phyloP scores from a whole-genome alignment of 2,797 vertebrate species.

The Pangasius larnaudii region DNA sequence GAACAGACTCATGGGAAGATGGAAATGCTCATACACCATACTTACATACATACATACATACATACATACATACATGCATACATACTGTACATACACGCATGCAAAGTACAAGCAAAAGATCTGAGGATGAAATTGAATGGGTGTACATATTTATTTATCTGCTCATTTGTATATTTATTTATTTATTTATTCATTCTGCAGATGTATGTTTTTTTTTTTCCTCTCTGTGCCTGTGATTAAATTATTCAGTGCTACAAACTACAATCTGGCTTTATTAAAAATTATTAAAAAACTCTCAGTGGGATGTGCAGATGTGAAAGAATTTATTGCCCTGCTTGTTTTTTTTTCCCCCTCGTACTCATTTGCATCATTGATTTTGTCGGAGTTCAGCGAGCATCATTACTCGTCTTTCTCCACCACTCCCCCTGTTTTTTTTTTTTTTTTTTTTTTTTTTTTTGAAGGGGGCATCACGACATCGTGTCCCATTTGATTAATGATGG shows the following conservation, averaged over 20 bases:
- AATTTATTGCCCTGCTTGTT: conserved; percentile 97
- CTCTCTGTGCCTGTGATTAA: conserved; percentile 81
- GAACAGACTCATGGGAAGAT: conserved; percentile 65
- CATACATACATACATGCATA: background rate
- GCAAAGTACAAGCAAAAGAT: conserved; percentile 18
- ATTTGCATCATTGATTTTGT: conserved; percentile 99
- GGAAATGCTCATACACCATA: conserved; percentile 28
- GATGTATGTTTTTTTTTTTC: background rate
- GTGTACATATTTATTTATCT: conserved; percentile 32
- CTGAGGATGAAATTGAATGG: conserved; percentile 33
- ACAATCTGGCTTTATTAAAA: conserved; percentile 99
- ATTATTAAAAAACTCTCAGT: conserved; percentile 94
- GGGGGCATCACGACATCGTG: conserved; percentile 72
- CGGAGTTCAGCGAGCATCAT: conserved; percentile 91
- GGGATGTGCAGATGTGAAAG: conserved; percentile 91
- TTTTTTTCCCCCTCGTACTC: conserved; percentile 75
- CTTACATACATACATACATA: background rate
- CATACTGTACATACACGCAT: background rate
- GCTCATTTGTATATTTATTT: conserved; percentile 19
- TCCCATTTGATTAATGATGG: conserved; percentile 84
- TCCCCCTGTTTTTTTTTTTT: conserved; percentile 32
- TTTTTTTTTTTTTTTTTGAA: conserved; percentile 50
- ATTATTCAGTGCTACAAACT: conserved; percentile 99
- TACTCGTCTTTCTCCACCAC: conserved; percentile 60
- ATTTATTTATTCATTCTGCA: conserved; percentile 12